phyloP scores from a whole-genome alignment of 64 coral and sea anemone species.

The Actinia equina region DNA sequence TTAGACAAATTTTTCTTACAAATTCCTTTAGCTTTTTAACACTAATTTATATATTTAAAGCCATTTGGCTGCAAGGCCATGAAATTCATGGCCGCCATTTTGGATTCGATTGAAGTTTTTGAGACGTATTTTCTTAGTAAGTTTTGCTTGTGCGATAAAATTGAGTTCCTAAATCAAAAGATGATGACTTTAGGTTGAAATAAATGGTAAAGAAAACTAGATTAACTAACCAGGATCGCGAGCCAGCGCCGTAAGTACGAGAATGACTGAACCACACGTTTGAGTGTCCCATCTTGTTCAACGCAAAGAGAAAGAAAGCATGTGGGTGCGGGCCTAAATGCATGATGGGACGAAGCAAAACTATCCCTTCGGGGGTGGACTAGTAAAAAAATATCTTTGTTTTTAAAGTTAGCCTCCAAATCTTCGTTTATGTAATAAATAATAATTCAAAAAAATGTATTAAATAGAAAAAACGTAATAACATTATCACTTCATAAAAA shows the following conservation, averaged over 20 bases:
- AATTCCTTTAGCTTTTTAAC: too few species aligned
- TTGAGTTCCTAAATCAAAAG: background rate
- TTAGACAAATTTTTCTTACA: too few species aligned
- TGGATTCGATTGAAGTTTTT: background rate
- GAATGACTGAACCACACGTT: slow-evolving; percentile 98
- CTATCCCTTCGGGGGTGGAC: background rate
- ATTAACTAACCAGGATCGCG: slow-evolving; percentile 90
- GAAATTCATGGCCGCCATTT: background rate
- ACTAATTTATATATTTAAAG: background rate
- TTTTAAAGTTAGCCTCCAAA: too few species aligned
- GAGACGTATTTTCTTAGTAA: background rate
- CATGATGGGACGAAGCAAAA: slow-evolving; percentile 59
- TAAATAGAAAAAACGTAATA: too few species aligned
- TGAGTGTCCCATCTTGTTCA: slow-evolving; percentile 79
- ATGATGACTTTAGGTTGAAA: background rate
- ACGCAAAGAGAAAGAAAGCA: slow-evolving; percentile 47
- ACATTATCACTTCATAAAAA: too few species aligned
- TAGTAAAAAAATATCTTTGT: too few species aligned
- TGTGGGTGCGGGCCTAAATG: slow-evolving; percentile 36
- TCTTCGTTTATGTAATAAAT: too few species aligned
- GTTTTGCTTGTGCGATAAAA: background rate
- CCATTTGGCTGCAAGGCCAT: background rate
- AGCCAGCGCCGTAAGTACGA: slow-evolving; percentile 91
- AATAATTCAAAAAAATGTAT: too few species aligned
- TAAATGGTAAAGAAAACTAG: background rate